Conservation (phyloP, 1,140 invertebrate species). For the Thaumatotibia leucotreta region DNA sequence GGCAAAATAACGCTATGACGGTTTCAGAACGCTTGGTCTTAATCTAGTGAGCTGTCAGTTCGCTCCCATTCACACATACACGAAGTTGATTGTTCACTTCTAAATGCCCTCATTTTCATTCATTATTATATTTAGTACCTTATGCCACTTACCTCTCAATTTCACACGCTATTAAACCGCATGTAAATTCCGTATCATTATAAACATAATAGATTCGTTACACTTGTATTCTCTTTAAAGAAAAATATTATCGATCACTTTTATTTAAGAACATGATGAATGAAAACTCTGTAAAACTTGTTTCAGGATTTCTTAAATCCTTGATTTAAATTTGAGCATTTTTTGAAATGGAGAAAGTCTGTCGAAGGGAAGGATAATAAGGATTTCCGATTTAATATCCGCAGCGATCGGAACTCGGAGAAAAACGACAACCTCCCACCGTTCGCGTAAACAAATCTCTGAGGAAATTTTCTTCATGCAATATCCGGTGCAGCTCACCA, state of each 20-base stretch:
- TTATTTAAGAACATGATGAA: constrained; percentile 5
- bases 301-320: background rate
- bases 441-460: constrained; percentile 67
- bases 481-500: constrained; percentile 52
- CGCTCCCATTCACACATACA: background rate
- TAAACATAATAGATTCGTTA: background rate
- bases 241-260: constrained; percentile 13
- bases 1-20: background rate
- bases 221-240: background rate
- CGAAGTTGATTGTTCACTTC: constrained; percentile 1
- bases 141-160: constrained; percentile 3
- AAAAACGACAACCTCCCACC: constrained; percentile 50
- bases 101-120: constrained; percentile 8
- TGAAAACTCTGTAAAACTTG: background rate
- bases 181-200: background rate
- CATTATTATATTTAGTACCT: background rate
- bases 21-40: constrained; percentile 6
- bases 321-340: constrained; percentile 14
- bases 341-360: constrained; percentile 37
- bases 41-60: constrained; percentile 8
- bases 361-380: constrained; percentile 30
- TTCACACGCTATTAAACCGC: constrained; percentile 7
- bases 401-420: constrained; percentile 34
- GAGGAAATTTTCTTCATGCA: constrained; percentile 67
- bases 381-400: constrained; percentile 53